Evolutionary conservation across 2,888 invertebrate species (phyloP).

Genomic region (Imbricaverruca yamaguchii): DNA sequence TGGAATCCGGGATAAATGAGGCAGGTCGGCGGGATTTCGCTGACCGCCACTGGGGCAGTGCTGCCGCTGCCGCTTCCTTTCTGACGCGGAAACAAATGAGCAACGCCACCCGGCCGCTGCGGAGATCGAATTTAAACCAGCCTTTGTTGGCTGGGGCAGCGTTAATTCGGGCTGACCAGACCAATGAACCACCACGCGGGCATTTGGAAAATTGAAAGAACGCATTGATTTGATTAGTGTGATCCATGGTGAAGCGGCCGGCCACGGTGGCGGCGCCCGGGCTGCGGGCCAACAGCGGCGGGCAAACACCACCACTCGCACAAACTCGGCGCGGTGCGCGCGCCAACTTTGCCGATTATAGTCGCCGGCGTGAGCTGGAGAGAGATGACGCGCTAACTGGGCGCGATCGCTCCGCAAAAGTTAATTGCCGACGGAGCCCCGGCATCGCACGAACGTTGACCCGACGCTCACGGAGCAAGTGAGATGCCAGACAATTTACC

Average conservation of each 20-base stretch:
- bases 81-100: background rate
- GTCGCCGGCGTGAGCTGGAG: background rate
- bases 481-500: too few species aligned
- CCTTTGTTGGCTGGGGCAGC: background rate
- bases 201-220: background rate
- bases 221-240: background rate
- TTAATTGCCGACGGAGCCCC: background rate
- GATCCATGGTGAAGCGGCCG: background rate
- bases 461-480: too few species aligned
- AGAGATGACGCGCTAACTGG: background rate
- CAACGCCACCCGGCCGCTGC: background rate
- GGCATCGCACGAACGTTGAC: background rate
- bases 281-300: background rate
- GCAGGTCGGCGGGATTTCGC: background rate
- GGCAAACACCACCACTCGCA: background rate
- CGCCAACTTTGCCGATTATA: background rate
- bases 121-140: constrained; percentile 16
- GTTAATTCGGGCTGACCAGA: background rate
- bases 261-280: background rate
- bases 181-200: background rate
- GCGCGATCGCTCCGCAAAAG: background rate
- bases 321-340: background rate
- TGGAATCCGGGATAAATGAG: constrained; percentile 1
- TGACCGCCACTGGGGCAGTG: background rate
- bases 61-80: background rate